Percentiles rank a stretch among this genome's conserved stretches.
Conservation (phyloP, 35 echinoderm and acorn worm genomes). For the Ophiothrix spiculata region DNA sequence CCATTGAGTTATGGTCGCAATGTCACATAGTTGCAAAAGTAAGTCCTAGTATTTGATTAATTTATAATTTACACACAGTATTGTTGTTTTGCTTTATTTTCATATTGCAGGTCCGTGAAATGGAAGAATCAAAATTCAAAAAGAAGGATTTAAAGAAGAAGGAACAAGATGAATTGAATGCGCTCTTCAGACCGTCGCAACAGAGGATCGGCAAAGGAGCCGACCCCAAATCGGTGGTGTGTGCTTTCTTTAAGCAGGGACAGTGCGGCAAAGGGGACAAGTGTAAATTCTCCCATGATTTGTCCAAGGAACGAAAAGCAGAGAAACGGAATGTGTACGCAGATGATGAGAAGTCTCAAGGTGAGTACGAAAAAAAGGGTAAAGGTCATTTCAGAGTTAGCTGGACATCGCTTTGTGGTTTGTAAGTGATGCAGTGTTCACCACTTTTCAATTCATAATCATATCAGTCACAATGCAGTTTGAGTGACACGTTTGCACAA, state of each 20-base stretch:
- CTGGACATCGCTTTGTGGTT: too few relatives aligned
- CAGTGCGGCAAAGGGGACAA: slow-evolving; percentile 77
- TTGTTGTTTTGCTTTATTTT: neutral
- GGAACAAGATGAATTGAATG: slow-evolving; percentile 86
- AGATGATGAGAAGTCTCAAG: slow-evolving; percentile 36
- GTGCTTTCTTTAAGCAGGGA: slow-evolving; percentile 98
- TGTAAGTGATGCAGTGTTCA: too few relatives aligned
- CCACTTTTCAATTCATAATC: too few relatives aligned
- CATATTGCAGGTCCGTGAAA: neutral
- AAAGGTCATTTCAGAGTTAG: too few relatives aligned
- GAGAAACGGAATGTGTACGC: slow-evolving; percentile 88
- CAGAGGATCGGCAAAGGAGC: slow-evolving; percentile 92
- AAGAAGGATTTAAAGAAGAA: slow-evolving; percentile 82
- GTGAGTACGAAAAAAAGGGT: neutral
- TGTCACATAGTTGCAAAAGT: too few relatives aligned
- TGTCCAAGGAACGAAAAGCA: slow-evolving; percentile 80
- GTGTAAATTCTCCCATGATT: slow-evolving; percentile 95
- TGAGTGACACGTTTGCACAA: too few relatives aligned
- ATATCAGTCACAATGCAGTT: too few relatives aligned
- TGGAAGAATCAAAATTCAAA: slow-evolving; percentile 27
- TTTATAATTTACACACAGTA: too few relatives aligned
- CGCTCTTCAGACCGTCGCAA: slow-evolving; percentile 70
- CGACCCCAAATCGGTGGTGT: slow-evolving; percentile 95
- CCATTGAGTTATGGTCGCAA: too few relatives aligned
- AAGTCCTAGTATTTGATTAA: too few relatives aligned